Percentiles rank a stretch among this genome's conserved stretches.
Evolutionary conservation across 1,140 invertebrate genomes (phyloP).

Genomic region (Carcinoscorpius rotundicauda): DNA sequence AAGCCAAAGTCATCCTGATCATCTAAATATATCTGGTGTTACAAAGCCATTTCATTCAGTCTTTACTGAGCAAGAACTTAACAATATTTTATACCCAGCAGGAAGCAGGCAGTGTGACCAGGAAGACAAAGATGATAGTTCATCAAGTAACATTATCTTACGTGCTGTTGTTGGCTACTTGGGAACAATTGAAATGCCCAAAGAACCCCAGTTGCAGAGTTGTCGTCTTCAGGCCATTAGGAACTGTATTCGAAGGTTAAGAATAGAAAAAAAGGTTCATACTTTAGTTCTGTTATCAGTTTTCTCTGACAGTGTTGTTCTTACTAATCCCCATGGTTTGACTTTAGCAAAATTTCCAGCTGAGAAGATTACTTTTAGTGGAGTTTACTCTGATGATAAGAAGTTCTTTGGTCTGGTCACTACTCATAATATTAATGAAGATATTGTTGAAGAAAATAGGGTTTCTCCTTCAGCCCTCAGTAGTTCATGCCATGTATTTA

Average conservation of each 20-base stretch:
- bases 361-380: constrained; percentile 74
- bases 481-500: constrained; percentile 90
- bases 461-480: constrained; percentile 41
- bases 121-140: constrained; percentile 23
- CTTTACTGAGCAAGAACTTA: constrained; percentile 28
- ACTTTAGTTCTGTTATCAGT: constrained; percentile 75
- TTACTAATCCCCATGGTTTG: constrained; percentile 50
- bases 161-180: constrained; percentile 82
- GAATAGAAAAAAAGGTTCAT: constrained; percentile 76
- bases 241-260: constrained; percentile 73
- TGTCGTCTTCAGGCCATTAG: constrained; percentile 46
- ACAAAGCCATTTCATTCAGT: constrained; percentile 18
- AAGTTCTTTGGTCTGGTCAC: constrained; percentile 87
- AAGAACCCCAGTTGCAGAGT: constrained; percentile 55
- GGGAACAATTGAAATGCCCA: constrained; percentile 89
- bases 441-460: constrained; percentile 24
- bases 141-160: constrained; percentile 38
- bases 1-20: constrained; percentile 12
- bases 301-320: constrained; percentile 57
- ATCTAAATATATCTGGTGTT: constrained; percentile 10
- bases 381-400: constrained; percentile 65
- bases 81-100: constrained; percentile 27
- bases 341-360: constrained; percentile 67
- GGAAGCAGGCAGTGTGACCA: constrained; percentile 18
- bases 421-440: constrained; percentile 40